A percentile compares a stretch with the other conserved stretches of the same genome.
Conservation (phyloP, 2,113 vertebrate species). For the Fulmarus glacialis region DNA sequence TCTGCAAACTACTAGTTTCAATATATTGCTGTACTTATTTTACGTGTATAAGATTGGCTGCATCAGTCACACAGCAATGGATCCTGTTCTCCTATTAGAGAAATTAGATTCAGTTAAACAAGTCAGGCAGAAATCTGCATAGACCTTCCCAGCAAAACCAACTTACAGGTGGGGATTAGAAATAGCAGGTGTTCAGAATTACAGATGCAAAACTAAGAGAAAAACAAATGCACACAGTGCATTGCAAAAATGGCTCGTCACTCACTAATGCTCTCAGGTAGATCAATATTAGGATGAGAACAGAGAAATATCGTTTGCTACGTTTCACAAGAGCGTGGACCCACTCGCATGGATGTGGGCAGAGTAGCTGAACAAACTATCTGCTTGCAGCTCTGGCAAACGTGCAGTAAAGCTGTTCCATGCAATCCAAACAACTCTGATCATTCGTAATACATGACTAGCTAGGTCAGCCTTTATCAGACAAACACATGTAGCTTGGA, state of each 20-base stretch:
- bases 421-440: not conserved
- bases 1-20: not conserved
- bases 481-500: slow-evolving; percentile 37
- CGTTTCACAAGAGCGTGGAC: not conserved
- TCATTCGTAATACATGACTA: slow-evolving; percentile 59
- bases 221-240: fast-evolving
- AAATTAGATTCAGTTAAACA: slow-evolving; percentile 7
- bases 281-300: not conserved
- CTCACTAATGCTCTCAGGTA: not conserved
- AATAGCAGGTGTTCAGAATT: not conserved
- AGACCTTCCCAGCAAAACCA: not conserved
- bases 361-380: not conserved
- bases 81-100: not conserved
- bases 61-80: not conserved
- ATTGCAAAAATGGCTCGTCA: not conserved
- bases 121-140: not conserved
- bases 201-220: not conserved
- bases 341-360: fast-evolving
- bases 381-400: slow-evolving; percentile 8
- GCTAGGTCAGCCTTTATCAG: slow-evolving; percentile 47
- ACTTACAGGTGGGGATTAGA: not conserved
- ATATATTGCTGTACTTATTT: not conserved
- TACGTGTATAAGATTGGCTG: not conserved
- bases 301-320: not conserved
- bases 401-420: not conserved